A percentile compares a stretch with the other conserved stretches of the same genome.
phyloP scores from a whole-genome alignment of 92 coral and sea anemone genomes.

The Anthopleura xanthogrammica region DNA sequence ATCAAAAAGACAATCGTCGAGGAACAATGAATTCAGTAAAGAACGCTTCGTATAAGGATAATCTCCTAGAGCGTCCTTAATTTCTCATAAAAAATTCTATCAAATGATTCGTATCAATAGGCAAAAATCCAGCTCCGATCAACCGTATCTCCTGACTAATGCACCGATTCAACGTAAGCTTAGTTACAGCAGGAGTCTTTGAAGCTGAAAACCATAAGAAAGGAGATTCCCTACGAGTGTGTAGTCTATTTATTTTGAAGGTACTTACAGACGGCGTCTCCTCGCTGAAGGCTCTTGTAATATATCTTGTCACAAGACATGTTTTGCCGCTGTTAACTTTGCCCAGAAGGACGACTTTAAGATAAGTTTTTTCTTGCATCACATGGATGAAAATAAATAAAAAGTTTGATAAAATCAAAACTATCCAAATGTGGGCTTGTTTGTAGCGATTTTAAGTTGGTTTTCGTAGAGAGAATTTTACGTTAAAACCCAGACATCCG shows the following conservation, averaged over 20 bases:
- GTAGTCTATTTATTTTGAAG: neutral
- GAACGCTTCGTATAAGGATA: neutral
- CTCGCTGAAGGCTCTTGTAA: constrained; percentile 91
- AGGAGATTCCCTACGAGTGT: neutral
- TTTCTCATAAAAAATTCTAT: neutral
- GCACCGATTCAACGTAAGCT: neutral
- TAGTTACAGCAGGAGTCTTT: neutral
- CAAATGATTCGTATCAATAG: neutral
- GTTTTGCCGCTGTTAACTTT: constrained; percentile 99
- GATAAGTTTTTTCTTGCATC: constrained; percentile 97
- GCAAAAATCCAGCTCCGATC: neutral
- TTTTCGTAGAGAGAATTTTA: neutral
- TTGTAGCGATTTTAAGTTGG: neutral
- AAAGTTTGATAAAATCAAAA: neutral
- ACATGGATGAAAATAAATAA: constrained; percentile 37
- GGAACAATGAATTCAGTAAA: neutral
- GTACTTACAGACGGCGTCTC: constrained; percentile 93
- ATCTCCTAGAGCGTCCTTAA: neutral
- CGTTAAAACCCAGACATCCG: constrained; percentile 4
- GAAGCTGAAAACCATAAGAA: neutral
- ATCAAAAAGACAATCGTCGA: neutral
- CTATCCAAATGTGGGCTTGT: neutral
- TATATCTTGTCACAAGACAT: constrained; percentile 94
- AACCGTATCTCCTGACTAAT: neutral
- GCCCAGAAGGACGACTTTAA: constrained; percentile 98